Evolutionary conservation across 2,888 invertebrate genomes (phyloP).

Genomic region (Cryptosula pallasiana): DNA sequence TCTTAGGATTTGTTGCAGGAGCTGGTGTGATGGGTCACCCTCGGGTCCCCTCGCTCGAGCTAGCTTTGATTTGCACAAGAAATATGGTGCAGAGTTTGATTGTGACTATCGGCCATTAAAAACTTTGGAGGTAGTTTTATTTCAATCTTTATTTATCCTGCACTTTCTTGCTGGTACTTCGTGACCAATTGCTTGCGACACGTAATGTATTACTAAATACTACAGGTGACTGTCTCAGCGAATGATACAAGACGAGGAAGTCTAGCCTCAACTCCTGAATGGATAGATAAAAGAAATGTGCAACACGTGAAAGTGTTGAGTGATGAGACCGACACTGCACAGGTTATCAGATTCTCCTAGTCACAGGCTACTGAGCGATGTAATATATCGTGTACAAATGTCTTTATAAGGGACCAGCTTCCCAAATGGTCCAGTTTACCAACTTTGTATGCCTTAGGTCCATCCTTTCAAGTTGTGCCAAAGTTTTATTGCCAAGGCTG

Average conservation of each 20-base stretch:
- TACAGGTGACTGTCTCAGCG: not conserved
- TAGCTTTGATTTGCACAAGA: conserved; percentile 31
- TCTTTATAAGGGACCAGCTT: no score
- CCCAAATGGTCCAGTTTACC: no score
- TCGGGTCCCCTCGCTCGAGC: conserved; percentile 28
- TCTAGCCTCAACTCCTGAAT: not conserved
- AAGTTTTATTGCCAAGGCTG: conserved; percentile 28
- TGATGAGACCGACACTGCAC: not conserved
- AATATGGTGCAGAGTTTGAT: conserved; percentile 25
- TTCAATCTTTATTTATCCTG: no score
- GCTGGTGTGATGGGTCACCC: conserved; percentile 29
- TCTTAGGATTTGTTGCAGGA: conserved; percentile 30
- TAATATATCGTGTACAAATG: no score
- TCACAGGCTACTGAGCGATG: no score
- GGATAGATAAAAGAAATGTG: not conserved
- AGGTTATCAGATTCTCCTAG: conserved; percentile 6
- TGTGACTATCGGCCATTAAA: not conserved
- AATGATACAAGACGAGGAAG: conserved; percentile 18
- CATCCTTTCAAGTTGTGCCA: conserved; percentile 30
- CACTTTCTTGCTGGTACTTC: not conserved
- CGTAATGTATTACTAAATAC: no score
- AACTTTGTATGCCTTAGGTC: conserved; percentile 30
- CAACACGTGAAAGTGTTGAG: not conserved
- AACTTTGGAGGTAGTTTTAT: conserved; percentile 22
- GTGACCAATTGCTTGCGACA: no score